phyloP scores from a whole-genome alignment of 2,113 vertebrate genomes.

The Malurus cyaneus region DNA sequence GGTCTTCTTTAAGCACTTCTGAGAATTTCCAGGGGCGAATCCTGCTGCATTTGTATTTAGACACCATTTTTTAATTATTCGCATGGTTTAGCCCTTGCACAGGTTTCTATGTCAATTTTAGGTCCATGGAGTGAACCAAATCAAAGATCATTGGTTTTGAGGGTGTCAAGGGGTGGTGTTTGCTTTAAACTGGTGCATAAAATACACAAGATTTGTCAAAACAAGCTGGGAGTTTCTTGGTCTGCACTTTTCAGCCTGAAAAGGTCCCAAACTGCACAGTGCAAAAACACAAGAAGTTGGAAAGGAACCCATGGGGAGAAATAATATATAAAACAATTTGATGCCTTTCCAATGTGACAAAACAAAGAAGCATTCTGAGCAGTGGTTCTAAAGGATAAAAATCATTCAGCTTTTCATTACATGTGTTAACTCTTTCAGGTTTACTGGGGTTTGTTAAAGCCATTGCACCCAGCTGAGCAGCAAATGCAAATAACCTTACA shows the following conservation, averaged over 20 bases:
- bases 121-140: not conserved
- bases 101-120: not conserved
- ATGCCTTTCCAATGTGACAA: slow-evolving; percentile 33
- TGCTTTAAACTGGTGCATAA: not conserved
- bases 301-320: slow-evolving; percentile 12
- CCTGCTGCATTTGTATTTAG: not conserved
- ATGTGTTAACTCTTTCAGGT: not conserved
- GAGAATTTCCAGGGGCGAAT: not conserved
- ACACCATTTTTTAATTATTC: not conserved
- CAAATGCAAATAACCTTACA: not conserved
- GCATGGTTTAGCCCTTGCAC: not conserved
- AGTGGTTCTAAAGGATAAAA: not conserved
- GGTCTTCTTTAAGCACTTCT: not conserved
- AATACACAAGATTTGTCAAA: not conserved
- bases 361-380: slow-evolving; percentile 37
- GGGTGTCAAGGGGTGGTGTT: not conserved
- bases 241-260: not conserved
- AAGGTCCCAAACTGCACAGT: not conserved
- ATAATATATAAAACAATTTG: slow-evolving; percentile 48
- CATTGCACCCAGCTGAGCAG: not conserved
- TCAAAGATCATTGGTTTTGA: not conserved
- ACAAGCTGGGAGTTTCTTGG: not conserved
- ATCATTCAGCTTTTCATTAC: not conserved
- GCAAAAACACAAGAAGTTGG: not conserved
- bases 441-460: not conserved